Evolutionary conservation across 2,113 vertebrate species (phyloP), one percentile per base, ranked within the genome.

Genomic region (Perccottus glenii): DNA sequence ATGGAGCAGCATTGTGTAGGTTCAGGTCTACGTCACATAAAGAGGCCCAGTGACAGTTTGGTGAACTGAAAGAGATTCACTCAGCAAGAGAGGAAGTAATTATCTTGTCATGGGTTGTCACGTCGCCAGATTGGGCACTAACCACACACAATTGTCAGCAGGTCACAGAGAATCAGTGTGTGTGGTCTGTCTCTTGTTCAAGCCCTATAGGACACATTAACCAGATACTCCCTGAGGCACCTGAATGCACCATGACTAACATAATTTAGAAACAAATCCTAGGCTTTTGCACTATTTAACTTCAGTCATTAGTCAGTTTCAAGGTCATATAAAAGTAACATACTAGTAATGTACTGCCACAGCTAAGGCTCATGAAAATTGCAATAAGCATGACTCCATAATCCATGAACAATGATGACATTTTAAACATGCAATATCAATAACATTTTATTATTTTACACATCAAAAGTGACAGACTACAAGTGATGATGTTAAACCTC

Each of bases 101-200:
- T 70, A 72, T 83, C 73, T 75, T 43, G 61, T 77, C 78, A 77
- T 75, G 70, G 46, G 32, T 55, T 40, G 15, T 58, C 15, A 32
- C 49, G 7, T 32, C 12, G 27, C 10, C 12, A 58, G 60, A 64
- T 70, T 46, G 53, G 60, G 67, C 56, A 52, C 64, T 67, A 63
- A 36, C 71, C 53, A 61, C 62, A 50, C 27, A 59, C 9, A 10
- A 76, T 60, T 78, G 72, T 82, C 50, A 52, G 75, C 11, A 60
- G 77, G 71, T 74, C 73, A 70, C 36, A 40, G 57, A 35, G 60
- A 60, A 9, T 10, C 60, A 0, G 58, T 0, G 27, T 6, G 73
- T 84, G 85, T 85, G 85, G 84, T 84, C 84, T 78, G 44, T n/a
- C 16, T 32, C 27, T 32, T 53, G 52, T 32, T 32, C 47, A 27